Conservation (phyloP, 2,797 vertebrate genomes). For the Alectoris magna region DNA sequence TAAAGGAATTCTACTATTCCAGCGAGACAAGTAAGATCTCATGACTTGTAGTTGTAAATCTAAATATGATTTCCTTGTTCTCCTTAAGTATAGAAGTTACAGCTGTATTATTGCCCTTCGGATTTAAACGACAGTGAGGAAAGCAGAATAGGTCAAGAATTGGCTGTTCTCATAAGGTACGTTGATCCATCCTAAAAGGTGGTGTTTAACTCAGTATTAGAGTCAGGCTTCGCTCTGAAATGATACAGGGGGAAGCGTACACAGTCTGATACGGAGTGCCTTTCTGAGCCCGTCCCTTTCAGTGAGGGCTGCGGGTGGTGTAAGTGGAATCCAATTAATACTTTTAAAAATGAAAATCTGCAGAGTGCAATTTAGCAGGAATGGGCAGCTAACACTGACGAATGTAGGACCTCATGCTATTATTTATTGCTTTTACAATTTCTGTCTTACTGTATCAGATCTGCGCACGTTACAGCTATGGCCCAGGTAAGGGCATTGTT, state of each 20-base stretch:
- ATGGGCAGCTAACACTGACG: constrained; percentile 32
- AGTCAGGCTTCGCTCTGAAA: constrained; percentile 19
- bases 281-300: constrained; percentile 44
- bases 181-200: constrained; percentile 21
- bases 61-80: constrained; percentile 1
- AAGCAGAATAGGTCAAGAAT: constrained; percentile 26
- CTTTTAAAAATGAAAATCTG: neutral
- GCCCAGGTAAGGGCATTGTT: constrained; percentile 12
- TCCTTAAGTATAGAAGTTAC: constrained; percentile 37
- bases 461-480: neutral
- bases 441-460: constrained; percentile 40
- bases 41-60: neutral
- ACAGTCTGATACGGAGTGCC: constrained; percentile 39
- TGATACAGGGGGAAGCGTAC: neutral
- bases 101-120: constrained; percentile 26
- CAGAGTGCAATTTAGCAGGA: constrained; percentile 16
- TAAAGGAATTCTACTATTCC: constrained; percentile 37
- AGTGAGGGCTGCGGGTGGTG: neutral
- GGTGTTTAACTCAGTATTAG: neutral
- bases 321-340: neutral
- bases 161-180: neutral
- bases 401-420: constrained; percentile 26
- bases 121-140: constrained; percentile 10
- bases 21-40: constrained; percentile 11
- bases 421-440: constrained; percentile 50